A percentile compares a stretch with the other conserved stretches of the same genome.
These are phyloP conservation scores for Tinea trinotella DNA, from an alignment of 2,888 invertebrate genomes.

Conservation along the genomic window DNA sequence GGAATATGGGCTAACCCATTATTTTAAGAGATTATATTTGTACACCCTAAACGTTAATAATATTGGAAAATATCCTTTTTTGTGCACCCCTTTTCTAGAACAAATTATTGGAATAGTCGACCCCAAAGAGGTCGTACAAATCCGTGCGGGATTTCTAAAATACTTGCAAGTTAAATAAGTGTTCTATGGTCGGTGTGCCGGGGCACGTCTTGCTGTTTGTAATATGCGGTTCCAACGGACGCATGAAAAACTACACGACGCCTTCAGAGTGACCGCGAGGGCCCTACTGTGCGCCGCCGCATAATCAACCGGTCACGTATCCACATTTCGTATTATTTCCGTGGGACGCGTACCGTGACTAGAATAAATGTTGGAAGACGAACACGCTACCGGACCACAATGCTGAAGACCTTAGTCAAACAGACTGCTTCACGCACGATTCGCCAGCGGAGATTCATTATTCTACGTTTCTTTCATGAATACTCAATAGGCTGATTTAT, in stretches of 20 bases:
- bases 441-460: constrained; percentile 67
- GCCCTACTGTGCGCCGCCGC: constrained; percentile 51
- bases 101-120: constrained; percentile 18
- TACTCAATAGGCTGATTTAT: constrained; percentile 7
- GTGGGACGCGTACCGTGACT: constrained; percentile 66
- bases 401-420: constrained; percentile 62
- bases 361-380: constrained; percentile 52
- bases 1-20: too few species aligned
- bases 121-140: constrained; percentile 26
- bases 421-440: constrained; percentile 71
- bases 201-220: constrained; percentile 44
- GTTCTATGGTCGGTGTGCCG: constrained; percentile 33
- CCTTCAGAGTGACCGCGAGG: constrained; percentile 41
- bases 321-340: constrained; percentile 73
- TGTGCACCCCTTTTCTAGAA: too few species aligned
- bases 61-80: too few species aligned
- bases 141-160: constrained; percentile 27
- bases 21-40: too few species aligned
- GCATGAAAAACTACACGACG: constrained; percentile 30
- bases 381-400: constrained; percentile 25
- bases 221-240: constrained; percentile 35
- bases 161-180: constrained; percentile 28
- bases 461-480: constrained; percentile 36
- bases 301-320: constrained; percentile 72
- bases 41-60: too few species aligned